phyloP scores from a whole-genome alignment of 2,888 invertebrate genomes.

The Bombyx huttoni region DNA sequence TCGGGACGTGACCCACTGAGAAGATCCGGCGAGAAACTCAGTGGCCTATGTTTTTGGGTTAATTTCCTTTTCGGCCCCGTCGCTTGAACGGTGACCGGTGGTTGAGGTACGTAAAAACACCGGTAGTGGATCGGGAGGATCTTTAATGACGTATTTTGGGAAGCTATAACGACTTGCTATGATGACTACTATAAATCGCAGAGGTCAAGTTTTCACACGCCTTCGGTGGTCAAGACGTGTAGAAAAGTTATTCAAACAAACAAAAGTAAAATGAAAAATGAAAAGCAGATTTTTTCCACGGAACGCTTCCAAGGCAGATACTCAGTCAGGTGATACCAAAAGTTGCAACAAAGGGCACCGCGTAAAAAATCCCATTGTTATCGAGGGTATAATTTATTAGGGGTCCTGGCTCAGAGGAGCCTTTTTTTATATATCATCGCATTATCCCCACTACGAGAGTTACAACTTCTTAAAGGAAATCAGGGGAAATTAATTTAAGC shows the following conservation, averaged over 20 bases:
- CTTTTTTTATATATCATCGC: constrained; percentile 74
- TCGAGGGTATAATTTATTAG: constrained; percentile 73
- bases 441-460: constrained; percentile 70
- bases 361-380: constrained; percentile 72
- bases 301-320: constrained; percentile 1
- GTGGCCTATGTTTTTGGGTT: no score
- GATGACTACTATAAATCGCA: no score
- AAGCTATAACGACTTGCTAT: no score
- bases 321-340: constrained; percentile 64
- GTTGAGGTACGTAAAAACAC: no score
- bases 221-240: no score
- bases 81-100: no score
- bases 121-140: no score
- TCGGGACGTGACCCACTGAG: no score
- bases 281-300: background rate
- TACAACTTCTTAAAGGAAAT: constrained; percentile 73
- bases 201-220: no score
- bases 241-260: background rate
- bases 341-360: constrained; percentile 67
- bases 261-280: background rate
- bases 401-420: constrained; percentile 59
- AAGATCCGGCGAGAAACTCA: no score
- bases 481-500: constrained; percentile 69
- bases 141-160: no score
- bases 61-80: no score